Evolutionary conservation across 2,113 vertebrate genomes (phyloP).

Genomic region (Hucho hucho): DNA sequence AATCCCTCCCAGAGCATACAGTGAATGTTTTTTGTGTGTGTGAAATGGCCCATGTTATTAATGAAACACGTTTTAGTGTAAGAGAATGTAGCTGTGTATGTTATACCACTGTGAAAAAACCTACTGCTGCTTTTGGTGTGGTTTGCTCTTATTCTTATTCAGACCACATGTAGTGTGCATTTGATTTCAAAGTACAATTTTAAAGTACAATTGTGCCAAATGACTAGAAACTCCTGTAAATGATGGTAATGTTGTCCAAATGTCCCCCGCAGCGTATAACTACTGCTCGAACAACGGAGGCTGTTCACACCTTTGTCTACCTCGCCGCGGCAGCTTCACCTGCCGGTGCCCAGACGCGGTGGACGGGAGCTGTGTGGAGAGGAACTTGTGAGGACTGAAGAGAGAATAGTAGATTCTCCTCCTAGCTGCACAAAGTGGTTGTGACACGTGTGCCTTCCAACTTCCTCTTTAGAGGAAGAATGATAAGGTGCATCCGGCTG

Average conservation of each 20-base stretch:
- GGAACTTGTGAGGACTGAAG: constrained; percentile 39
- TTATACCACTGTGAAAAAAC: too few relatives aligned
- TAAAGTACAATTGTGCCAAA: too few relatives aligned
- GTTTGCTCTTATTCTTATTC: too few relatives aligned
- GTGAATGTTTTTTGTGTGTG: too few relatives aligned
- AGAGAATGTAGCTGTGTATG: neutral
- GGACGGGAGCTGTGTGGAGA: constrained; percentile 80
- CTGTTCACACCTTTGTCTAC: constrained; percentile 91
- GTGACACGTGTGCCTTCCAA: neutral
- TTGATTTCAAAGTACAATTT: too few relatives aligned
- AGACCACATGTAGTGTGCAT: too few relatives aligned
- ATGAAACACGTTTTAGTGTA: too few relatives aligned
- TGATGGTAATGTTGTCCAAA: neutral
- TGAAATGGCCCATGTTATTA: too few relatives aligned
- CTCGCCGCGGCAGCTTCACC: constrained; percentile 82
- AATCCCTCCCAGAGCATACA: too few relatives aligned
- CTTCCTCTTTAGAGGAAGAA: neutral
- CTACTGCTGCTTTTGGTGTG: too few relatives aligned
- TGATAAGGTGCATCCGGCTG: neutral
- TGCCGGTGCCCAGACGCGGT: constrained; percentile 85
- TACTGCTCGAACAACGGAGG: constrained; percentile 89
- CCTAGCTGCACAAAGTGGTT: neutral
- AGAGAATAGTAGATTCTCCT: neutral
- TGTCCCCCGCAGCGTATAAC: constrained; percentile 77
- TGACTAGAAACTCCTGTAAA: neutral